These are phyloP conservation scores for Drosophila prosaltans DNA, from an alignment of 1,140 invertebrate species.

Conservation along the genomic window DNA sequence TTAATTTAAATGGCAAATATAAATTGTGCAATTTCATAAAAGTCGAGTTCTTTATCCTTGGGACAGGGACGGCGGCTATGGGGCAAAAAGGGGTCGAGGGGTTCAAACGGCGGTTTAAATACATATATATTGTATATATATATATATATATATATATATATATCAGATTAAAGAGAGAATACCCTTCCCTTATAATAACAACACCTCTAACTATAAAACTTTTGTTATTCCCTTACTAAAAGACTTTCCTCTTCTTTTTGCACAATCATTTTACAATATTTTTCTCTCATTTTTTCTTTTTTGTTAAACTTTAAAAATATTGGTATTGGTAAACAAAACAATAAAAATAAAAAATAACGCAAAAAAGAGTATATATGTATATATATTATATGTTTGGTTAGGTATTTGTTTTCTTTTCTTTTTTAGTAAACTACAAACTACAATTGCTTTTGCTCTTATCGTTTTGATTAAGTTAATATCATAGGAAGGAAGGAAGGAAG, in stretches of 20 bases:
- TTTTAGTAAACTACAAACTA: constrained; percentile 53
- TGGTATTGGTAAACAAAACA: neutral
- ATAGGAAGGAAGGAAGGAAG: neutral
- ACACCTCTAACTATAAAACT: too few relatives aligned
- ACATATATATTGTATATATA: neutral
- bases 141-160: neutral
- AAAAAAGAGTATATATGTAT: neutral
- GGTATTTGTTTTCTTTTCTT: constrained; percentile 14
- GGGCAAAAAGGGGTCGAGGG: neutral
- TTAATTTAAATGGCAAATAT: constrained; percentile 1
- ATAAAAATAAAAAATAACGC: neutral
- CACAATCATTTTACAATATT: constrained; percentile 6
- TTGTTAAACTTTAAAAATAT: neutral
- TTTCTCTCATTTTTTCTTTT: neutral
- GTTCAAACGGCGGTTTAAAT: neutral
- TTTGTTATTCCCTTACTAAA: neutral
- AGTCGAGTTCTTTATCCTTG: constrained; percentile 35
- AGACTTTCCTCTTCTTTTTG: neutral
- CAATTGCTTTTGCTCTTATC: constrained; percentile 33
- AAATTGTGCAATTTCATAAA: constrained; percentile 51
- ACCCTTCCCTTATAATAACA: neutral
- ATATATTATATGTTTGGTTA: constrained; percentile 18
- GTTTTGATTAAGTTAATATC: constrained; percentile 6
- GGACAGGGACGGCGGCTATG: too few relatives aligned
- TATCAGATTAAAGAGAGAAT: neutral